Conservation (phyloP, 2,797 vertebrate genomes). For the Gorsachius magnificus region DNA sequence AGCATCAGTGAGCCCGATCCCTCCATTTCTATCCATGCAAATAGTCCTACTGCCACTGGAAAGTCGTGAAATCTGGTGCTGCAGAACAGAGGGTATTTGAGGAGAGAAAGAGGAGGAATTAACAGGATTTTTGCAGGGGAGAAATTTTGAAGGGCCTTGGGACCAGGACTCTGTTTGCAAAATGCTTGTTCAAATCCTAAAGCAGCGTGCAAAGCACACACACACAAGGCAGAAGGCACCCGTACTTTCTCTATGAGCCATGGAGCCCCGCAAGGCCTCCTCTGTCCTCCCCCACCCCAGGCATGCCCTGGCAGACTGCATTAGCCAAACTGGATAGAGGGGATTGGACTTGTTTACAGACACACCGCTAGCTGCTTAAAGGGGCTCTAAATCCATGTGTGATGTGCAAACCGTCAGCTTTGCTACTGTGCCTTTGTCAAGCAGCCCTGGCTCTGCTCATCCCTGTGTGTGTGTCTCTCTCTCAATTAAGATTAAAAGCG, state of each 20-base stretch:
- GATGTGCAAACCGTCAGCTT: conserved; percentile 85
- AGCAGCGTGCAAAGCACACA: background rate
- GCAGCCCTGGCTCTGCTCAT: conserved; percentile 58
- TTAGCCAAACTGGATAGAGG: conserved; percentile 83
- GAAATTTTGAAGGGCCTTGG: background rate
- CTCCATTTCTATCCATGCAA: conserved; percentile 44
- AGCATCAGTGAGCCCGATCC: conserved; percentile 29
- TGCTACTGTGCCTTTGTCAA: conserved; percentile 64
- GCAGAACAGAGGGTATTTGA: conserved; percentile 24
- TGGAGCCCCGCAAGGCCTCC: background rate
- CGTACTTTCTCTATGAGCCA: background rate
- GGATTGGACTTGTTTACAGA: conserved; percentile 88
- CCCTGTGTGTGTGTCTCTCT: conserved; percentile 58
- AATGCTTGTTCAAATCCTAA: background rate
- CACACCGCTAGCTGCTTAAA: conserved; percentile 80
- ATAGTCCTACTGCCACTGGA: conserved; percentile 8
- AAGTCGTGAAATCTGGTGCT: conserved; percentile 22
- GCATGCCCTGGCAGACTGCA: conserved; percentile 81
- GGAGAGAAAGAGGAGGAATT: conserved; percentile 30
- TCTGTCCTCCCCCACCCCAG: background rate
- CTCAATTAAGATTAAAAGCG: conserved; percentile 77
- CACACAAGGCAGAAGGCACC: background rate
- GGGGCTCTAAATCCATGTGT: conserved; percentile 85
- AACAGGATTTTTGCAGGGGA: background rate
- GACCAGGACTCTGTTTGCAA: background rate